Conservation (phyloP, 2,113 vertebrate genomes). For the Conger conger region DNA sequence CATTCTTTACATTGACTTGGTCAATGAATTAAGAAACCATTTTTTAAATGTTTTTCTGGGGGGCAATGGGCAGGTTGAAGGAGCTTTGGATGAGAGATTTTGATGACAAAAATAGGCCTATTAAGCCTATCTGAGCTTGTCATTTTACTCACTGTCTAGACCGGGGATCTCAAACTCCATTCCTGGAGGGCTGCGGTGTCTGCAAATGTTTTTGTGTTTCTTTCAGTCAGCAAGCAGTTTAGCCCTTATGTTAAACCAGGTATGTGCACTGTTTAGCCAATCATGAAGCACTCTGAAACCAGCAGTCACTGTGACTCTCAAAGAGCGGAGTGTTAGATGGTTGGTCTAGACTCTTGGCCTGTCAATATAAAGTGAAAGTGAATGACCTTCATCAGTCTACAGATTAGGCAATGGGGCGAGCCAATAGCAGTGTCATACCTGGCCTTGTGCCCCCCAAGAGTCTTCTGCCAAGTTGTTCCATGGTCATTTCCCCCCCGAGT, state of each 20-base stretch:
- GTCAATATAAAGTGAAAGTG: not conserved
- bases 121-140: not conserved
- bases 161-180: too few relatives aligned
- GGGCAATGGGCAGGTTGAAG: not conserved
- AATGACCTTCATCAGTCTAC: not conserved
- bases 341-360: not conserved
- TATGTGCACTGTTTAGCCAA: too few relatives aligned
- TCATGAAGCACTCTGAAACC: too few relatives aligned
- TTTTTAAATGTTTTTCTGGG: constrained; percentile 36
- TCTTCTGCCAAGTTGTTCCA: not conserved
- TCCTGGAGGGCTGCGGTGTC: too few relatives aligned
- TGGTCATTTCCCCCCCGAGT: not conserved
- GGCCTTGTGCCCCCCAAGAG: not conserved
- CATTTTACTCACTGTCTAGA: not conserved
- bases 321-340: too few relatives aligned
- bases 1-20: constrained; percentile 39
- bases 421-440: not conserved
- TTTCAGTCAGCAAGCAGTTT: too few relatives aligned
- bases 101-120: not conserved
- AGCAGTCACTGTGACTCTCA: too few relatives aligned
- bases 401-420: not conserved
- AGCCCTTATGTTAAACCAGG: too few relatives aligned
- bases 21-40: not conserved
- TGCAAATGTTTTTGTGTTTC: too few relatives aligned
- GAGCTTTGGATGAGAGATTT: not conserved